Evolutionary conservation across 2,113 vertebrate species (phyloP).

Genomic region (Rhipidura dahli): DNA sequence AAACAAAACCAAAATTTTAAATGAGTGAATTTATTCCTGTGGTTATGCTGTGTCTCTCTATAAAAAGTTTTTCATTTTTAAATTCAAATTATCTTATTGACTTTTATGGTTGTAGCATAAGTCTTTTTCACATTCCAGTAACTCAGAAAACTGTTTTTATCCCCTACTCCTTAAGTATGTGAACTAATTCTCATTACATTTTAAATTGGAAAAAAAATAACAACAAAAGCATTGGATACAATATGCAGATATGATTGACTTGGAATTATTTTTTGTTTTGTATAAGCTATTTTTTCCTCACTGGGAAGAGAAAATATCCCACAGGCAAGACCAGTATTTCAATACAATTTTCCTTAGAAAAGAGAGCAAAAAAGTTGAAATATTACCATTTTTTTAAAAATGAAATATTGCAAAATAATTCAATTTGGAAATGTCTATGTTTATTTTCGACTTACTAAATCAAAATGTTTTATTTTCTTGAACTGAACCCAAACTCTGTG

Average conservation of each 20-base stretch:
- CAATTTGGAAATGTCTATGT: conserved; percentile 21
- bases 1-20: background rate
- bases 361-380: conserved; percentile 37
- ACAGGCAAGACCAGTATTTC: background rate
- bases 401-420: conserved; percentile 35
- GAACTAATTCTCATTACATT: background rate
- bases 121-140: background rate
- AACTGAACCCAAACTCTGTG: background rate
- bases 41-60: background rate
- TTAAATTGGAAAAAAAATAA: background rate
- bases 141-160: background rate
- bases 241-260: conserved; percentile 15
- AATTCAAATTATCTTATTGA: background rate
- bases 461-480: conserved; percentile 22
- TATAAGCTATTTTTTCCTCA: conserved; percentile 4
- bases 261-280: conserved; percentile 17
- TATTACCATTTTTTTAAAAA: conserved; percentile 13
- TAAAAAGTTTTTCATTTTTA: background rate
- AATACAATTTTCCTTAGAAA: conserved; percentile 6
- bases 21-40: background rate
- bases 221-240: background rate
- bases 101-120: background rate
- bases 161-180: background rate
- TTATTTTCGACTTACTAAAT: conserved; percentile 37
- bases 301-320: conserved; percentile 28